These are phyloP conservation scores for Drosophila littoralis DNA, from an alignment of 1,140 invertebrate genomes.

Conservation along the genomic window DNA sequence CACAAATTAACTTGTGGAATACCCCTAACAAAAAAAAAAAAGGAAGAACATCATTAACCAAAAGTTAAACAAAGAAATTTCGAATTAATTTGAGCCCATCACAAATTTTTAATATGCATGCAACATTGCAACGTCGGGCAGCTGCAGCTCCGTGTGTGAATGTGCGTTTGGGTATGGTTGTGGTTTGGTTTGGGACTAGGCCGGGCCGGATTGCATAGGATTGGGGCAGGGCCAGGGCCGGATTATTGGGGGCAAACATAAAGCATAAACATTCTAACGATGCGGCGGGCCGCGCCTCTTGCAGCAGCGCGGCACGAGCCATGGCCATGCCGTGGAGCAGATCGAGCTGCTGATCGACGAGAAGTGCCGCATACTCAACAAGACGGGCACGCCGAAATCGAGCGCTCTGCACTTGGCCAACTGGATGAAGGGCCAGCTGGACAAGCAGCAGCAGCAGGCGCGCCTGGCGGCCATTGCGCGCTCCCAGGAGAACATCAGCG, in stretches of 20 bases:
- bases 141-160: constrained; percentile 36
- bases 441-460: constrained; percentile 81
- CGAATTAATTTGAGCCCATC: constrained; percentile 75
- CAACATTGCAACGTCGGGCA: constrained; percentile 34
- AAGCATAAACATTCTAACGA: constrained; percentile 18
- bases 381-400: constrained; percentile 86
- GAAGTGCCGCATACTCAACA: constrained; percentile 87
- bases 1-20: constrained; percentile 26
- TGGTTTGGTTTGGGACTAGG: background rate
- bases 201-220: too few species aligned
- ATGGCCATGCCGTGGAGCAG: constrained; percentile 79
- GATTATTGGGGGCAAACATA: background rate
- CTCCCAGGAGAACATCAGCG: constrained; percentile 69
- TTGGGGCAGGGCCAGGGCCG: background rate
- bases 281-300: constrained; percentile 8
- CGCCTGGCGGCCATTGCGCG: constrained; percentile 71
- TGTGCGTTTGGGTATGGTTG: constrained; percentile 17
- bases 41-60: background rate
- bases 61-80: constrained; percentile 15
- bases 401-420: constrained; percentile 88
- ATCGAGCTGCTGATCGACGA: constrained; percentile 87
- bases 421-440: constrained; percentile 88
- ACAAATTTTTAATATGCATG: constrained; percentile 78
- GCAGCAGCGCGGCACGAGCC: constrained; percentile 37
- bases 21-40: constrained; percentile 5